Percentiles rank a stretch among this genome's conserved stretches.
Evolutionary conservation across 35 echinoderm and acorn worm species (phyloP).

Genomic region (Heliocidaris tuberculata): DNA sequence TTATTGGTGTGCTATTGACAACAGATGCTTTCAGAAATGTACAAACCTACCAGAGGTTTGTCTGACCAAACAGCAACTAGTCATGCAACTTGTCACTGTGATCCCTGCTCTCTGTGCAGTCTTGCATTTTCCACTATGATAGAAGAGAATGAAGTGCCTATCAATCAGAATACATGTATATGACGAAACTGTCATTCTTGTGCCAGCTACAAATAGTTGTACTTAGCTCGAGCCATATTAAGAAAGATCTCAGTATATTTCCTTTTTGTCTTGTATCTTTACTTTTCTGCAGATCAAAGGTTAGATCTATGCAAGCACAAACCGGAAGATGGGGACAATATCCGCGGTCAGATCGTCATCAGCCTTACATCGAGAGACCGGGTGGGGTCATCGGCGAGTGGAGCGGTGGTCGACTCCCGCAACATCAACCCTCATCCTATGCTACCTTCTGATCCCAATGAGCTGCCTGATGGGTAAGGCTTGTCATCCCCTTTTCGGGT

Average conservation of each 20-base stretch:
- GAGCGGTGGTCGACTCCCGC: constrained; percentile 94
- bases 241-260: neutral
- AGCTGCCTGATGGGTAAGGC: constrained; percentile 96
- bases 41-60: too few species aligned
- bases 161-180: too few species aligned
- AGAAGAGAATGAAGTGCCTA: too few species aligned
- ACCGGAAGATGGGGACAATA: constrained; percentile 90
- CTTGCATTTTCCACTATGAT: too few species aligned
- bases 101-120: too few species aligned
- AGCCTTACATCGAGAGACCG: constrained; percentile 90
- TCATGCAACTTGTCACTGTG: too few species aligned
- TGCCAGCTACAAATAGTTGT: too few species aligned
- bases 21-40: too few species aligned
- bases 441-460: constrained; percentile 75
- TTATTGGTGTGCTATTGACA: too few species aligned
- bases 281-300: constrained; percentile 70
- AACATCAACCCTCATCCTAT: constrained; percentile 70
- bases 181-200: too few species aligned
- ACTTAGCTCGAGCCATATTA: too few species aligned
- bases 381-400: constrained; percentile 63
- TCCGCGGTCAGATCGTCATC: constrained; percentile 98
- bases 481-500: neutral
- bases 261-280: neutral
- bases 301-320: constrained; percentile 93
- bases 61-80: too few species aligned